Evolutionary conservation across 2,888 invertebrate species (phyloP).

Genomic region (Scaptomyza flava): DNA sequence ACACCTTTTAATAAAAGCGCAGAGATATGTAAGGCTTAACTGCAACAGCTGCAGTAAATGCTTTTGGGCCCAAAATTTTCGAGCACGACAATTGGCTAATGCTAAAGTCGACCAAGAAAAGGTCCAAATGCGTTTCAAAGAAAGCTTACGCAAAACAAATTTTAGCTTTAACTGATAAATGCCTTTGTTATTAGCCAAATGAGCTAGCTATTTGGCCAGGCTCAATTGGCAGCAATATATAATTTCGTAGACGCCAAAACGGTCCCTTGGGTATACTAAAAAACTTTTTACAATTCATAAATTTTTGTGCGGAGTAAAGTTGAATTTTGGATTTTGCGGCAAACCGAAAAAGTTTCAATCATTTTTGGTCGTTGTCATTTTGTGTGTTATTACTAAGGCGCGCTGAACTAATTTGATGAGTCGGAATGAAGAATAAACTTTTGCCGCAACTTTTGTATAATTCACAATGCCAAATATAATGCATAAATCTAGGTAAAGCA

Average conservation of each 20-base stretch:
- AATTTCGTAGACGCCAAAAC: conserved; percentile 32
- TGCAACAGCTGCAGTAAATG: conserved; percentile 25
- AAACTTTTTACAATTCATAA: conserved; percentile 76
- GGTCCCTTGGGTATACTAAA: conserved; percentile 70
- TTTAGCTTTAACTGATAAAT: background rate
- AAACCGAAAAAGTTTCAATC: conserved; percentile 67
- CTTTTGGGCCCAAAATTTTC: conserved; percentile 4
- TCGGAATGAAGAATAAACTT: conserved; percentile 35
- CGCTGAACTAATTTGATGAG: conserved; percentile 61
- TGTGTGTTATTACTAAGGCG: conserved; percentile 47
- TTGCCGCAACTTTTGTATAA: conserved; percentile 51
- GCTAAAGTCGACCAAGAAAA: conserved; percentile 16
- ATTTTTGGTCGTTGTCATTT: conserved; percentile 55
- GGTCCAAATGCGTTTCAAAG: too few species aligned
- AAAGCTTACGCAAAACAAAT: background rate
- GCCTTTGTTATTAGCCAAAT: conserved; percentile 12
- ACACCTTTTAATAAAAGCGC: background rate
- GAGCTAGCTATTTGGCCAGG: conserved; percentile 27
- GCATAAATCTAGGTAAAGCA: conserved; percentile 57
- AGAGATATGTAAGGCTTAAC: background rate
- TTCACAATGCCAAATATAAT: conserved; percentile 52
- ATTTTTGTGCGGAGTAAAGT: conserved; percentile 24
- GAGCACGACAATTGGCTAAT: conserved; percentile 31
- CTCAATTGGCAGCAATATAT: conserved; percentile 61
- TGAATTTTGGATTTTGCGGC: conserved; percentile 40